Evolutionary conservation across 1,140 invertebrate genomes (phyloP), one percentile per base, ranked within the genome.

Genomic region (Lepidurus couesii): DNA sequence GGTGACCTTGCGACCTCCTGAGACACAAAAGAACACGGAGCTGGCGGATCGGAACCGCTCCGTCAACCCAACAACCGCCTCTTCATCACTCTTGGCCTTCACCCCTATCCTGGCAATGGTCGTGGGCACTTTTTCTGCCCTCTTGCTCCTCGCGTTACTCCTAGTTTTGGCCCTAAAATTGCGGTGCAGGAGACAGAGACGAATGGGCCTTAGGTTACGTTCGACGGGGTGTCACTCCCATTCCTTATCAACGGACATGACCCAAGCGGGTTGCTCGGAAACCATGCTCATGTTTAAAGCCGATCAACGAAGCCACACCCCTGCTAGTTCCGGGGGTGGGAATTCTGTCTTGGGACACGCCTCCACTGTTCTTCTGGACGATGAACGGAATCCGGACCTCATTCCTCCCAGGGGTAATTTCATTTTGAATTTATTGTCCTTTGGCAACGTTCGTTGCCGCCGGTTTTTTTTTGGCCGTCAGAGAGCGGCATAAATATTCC

Each of bases 1-100:
- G 43, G 42, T 80, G 53, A 80, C 79, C 26, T 74, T 80, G n/a
- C 45, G 79, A 13, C 79, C 24, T n/a, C 79, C 79, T 7, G 79
- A 80, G 73, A 80, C 76, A 0, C 79, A 75, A 43, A 77, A 80
- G n/a, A 80, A 80, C 76, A 75, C 76, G 10, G 79, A 77, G 11
- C 21, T 77, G 3, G 76, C 76, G 42, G 77, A 80, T 34, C 77
- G 34, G 73, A 75, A 73, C 73, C 73, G 44, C 65, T 10, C 42
- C 76, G 26, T 13, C 42, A 53, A 13, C 26, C 24, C 44, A 53
- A 53, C 43, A 9, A 13, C 45, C 45, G 24, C 16, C 44, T 11
- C 11, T 45, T 77, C 74, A 75, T 75, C 74, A 43, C 42, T 43
- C 13, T 16, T 77, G 4, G 65, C 65, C 65, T 75, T 79, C 73